These are phyloP conservation scores for Ricordea florida DNA, from an alignment of 92 coral and sea anemone species.

Conservation along the genomic window DNA sequence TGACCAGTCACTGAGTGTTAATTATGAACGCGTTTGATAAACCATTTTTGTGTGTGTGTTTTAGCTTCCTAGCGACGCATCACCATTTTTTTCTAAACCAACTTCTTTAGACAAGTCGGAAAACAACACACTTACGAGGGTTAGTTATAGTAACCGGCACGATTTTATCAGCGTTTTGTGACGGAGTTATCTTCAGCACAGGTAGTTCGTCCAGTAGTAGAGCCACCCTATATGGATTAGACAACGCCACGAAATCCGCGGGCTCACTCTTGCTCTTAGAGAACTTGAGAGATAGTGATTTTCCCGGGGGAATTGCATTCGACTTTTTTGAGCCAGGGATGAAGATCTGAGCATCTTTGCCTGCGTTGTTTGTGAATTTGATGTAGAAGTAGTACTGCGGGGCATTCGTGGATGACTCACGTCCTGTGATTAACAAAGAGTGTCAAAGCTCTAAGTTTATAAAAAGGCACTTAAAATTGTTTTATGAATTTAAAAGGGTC, in stretches of 20 bases:
- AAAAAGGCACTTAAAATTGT: too few relatives aligned
- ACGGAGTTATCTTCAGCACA: conserved; percentile 51
- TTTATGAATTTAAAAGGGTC: too few relatives aligned
- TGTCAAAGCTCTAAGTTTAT: too few relatives aligned
- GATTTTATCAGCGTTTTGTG: conserved; percentile 61
- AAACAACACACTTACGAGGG: conserved; percentile 69
- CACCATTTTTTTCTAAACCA: too few relatives aligned
- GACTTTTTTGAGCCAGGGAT: conserved; percentile 73
- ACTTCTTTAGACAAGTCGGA: too few relatives aligned
- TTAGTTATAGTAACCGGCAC: conserved; percentile 73
- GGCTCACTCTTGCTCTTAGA: conserved; percentile 58
- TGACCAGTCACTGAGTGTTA: too few relatives aligned
- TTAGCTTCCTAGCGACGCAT: too few relatives aligned
- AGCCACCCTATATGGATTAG: conserved; percentile 31
- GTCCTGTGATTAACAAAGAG: conserved; percentile 59
- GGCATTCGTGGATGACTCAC: conserved; percentile 70
- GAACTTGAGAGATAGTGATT: conserved; percentile 70
- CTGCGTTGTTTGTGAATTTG: conserved; percentile 86
- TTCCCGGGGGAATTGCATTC: conserved; percentile 71
- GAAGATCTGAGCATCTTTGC: conserved; percentile 65
- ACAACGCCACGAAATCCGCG: conserved; percentile 61
- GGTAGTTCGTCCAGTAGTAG: conserved; percentile 59
- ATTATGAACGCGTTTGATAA: too few relatives aligned
- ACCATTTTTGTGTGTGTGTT: too few relatives aligned
- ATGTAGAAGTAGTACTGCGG: conserved; percentile 75